Evolutionary conservation across 2,888 invertebrate genomes (phyloP).

Genomic region (Cantharis rustica): DNA sequence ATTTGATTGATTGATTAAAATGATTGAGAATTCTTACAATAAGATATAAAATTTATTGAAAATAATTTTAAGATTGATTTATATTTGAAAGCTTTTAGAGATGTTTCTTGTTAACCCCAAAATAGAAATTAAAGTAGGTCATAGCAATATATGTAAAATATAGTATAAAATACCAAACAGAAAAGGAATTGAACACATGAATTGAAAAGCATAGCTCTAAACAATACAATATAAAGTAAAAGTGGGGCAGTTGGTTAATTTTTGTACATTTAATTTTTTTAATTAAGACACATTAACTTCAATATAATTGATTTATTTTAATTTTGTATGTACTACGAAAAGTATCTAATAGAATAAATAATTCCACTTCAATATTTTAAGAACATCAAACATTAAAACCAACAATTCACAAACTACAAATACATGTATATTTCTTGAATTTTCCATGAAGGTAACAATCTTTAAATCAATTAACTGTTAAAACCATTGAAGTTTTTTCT

Average conservation of each 20-base stretch:
- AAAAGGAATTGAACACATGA: too few relatives aligned
- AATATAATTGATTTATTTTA: background rate
- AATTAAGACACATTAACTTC: background rate
- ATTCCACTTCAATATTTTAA: background rate
- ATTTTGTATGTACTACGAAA: background rate
- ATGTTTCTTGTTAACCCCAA: too few relatives aligned
- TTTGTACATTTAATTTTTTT: background rate
- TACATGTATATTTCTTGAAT: background rate
- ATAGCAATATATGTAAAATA: too few relatives aligned
- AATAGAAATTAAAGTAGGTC: too few relatives aligned
- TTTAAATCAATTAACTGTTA: background rate
- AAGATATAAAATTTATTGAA: too few relatives aligned
- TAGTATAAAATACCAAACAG: too few relatives aligned
- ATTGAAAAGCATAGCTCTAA: background rate
- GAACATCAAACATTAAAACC: background rate
- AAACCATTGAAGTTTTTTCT: background rate
- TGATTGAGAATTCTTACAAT: too few relatives aligned
- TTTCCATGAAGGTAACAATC: background rate
- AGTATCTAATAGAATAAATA: background rate
- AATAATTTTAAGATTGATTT: too few relatives aligned
- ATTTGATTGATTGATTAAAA: too few relatives aligned
- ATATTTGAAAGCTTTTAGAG: too few relatives aligned
- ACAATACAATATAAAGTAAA: background rate
- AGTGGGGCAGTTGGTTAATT: background rate
- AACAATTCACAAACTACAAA: background rate